Evolutionary conservation across 92 coral and sea anemone species (phyloP).

Genomic region (Hydrozoanthus gracilis): DNA sequence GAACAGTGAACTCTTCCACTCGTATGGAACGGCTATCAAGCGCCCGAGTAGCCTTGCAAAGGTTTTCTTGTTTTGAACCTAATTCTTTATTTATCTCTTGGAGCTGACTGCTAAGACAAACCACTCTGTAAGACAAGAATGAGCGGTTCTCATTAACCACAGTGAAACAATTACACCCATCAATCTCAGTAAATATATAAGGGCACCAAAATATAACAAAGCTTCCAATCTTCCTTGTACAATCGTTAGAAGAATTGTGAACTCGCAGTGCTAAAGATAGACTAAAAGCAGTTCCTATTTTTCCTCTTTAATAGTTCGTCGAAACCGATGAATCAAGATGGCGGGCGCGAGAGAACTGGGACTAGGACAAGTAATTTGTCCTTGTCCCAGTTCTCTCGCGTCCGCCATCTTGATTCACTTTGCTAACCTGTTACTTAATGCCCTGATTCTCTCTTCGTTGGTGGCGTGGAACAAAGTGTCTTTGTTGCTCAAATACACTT

Average conservation of each 20-base stretch:
- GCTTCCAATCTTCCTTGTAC: too few species aligned
- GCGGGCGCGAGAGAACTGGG: too few species aligned
- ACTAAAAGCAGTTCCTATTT: neutral
- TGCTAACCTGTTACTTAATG: slow-evolving; percentile 63
- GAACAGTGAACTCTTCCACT: slow-evolving; percentile 78
- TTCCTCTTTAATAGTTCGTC: too few species aligned
- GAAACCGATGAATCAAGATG: too few species aligned
- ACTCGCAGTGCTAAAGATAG: too few species aligned
- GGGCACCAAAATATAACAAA: too few species aligned
- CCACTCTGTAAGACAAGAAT: slow-evolving; percentile 63
- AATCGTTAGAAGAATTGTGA: too few species aligned
- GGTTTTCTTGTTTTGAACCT: slow-evolving; percentile 51
- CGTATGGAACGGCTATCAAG: slow-evolving; percentile 67
- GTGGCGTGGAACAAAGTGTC: slow-evolving; percentile 77
- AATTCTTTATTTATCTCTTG: slow-evolving; percentile 64
- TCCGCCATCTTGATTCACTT: neutral
- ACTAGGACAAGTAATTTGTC: too few species aligned
- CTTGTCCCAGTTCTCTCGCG: too few species aligned
- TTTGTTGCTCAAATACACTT: slow-evolving; percentile 68
- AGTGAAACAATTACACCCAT: too few species aligned
- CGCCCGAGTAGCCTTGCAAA: slow-evolving; percentile 58
- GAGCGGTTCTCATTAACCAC: neutral
- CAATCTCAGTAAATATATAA: too few species aligned
- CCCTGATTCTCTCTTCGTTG: slow-evolving; percentile 77
- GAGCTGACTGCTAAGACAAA: slow-evolving; percentile 54